Evolutionary conservation across 2,888 invertebrate genomes (phyloP).

Genomic region (Leptinotarsa juncta): DNA sequence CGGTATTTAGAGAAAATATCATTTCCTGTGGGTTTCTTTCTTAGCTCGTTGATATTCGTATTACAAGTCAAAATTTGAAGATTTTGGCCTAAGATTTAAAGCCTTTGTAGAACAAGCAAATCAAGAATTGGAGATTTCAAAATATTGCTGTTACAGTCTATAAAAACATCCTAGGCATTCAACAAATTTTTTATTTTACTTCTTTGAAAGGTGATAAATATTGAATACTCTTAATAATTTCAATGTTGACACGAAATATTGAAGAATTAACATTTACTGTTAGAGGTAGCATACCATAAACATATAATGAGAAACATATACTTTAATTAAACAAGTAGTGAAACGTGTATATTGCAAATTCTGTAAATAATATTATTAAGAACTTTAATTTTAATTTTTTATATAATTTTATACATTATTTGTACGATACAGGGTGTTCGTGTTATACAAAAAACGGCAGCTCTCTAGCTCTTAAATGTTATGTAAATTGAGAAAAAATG

Average conservation of each 20-base stretch:
- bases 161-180: constrained; percentile 21
- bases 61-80: constrained; percentile 38
- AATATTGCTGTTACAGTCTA: constrained; percentile 21
- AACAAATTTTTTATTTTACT: constrained; percentile 19
- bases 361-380: constrained; percentile 55
- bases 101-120: constrained; percentile 39
- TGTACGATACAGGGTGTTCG: constrained; percentile 58
- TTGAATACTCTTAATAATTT: constrained; percentile 47
- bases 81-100: constrained; percentile 43
- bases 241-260: constrained; percentile 46
- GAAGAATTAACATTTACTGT: constrained; percentile 46
- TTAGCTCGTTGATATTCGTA: constrained; percentile 41
- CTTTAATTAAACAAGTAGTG: constrained; percentile 49
- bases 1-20: constrained; percentile 42
- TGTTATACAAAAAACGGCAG: constrained; percentile 50
- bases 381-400: constrained; percentile 57
- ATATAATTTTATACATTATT: constrained; percentile 58
- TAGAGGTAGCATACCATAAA: constrained; percentile 48
- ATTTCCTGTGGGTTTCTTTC: constrained; percentile 48
- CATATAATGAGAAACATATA: constrained; percentile 46
- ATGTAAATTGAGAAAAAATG: constrained; percentile 38
- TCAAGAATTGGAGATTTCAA: constrained; percentile 40
- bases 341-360: constrained; percentile 53
- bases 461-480: constrained; percentile 47
- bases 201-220: constrained; percentile 36